Percentiles rank a stretch among this genome's conserved stretches.
Conservation (phyloP, 2,113 vertebrate species). For the Tiliqua scincoides region DNA sequence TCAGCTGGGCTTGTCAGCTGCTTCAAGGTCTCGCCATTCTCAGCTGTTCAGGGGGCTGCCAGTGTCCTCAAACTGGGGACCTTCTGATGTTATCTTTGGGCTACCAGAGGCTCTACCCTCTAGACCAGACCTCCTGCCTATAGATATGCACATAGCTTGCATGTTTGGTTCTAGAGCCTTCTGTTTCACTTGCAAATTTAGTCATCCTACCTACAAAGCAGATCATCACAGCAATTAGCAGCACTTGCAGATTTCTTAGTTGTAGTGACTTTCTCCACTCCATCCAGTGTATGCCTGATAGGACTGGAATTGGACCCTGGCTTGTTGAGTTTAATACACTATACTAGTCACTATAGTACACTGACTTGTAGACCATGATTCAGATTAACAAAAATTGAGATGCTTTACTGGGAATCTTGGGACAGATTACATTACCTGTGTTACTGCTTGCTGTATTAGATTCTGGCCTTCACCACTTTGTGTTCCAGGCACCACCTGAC, state of each 20-base stretch:
- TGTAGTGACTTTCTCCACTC: no score
- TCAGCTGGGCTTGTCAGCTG: no score
- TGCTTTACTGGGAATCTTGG: accelerated
- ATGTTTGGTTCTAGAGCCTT: not conserved
- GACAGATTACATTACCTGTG: constrained; percentile 79
- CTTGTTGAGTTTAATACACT: not conserved
- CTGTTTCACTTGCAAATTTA: not conserved
- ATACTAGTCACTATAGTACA: not conserved
- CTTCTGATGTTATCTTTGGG: no score
- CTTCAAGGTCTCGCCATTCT: no score
- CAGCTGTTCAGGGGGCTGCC: no score
- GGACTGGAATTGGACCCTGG: not conserved
- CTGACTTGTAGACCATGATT: constrained; percentile 12
- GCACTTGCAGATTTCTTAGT: not conserved
- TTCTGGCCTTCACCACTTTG: constrained; percentile 73
- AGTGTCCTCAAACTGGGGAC: no score
- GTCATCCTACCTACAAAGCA: not conserved
- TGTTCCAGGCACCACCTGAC: constrained; percentile 77
- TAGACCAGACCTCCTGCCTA: no score
- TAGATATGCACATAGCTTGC: not conserved
- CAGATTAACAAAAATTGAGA: constrained; percentile 24
- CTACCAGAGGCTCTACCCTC: no score
- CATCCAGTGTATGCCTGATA: not conserved
- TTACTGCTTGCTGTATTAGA: constrained; percentile 74
- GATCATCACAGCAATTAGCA: not conserved